Conservation (phyloP, 2,113 vertebrate genomes). For the Rattus rattus region DNA sequence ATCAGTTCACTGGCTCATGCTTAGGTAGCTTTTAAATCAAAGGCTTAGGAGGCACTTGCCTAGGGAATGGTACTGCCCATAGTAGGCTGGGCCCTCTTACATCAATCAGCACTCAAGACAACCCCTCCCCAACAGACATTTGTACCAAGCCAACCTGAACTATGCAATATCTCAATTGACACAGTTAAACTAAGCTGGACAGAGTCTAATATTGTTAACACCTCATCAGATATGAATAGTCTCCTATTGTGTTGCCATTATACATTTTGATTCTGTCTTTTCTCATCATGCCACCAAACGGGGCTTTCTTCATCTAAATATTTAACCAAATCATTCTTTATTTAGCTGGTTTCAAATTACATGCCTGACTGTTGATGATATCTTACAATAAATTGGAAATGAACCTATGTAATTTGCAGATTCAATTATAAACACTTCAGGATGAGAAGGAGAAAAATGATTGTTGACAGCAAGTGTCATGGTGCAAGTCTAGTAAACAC, state of each 20-base stretch:
- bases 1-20: no score
- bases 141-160: no score
- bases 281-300: neutral
- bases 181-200: neutral
- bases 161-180: no score
- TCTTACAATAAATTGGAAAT: neutral
- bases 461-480: neutral
- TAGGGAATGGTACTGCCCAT: neutral
- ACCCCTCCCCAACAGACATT: neutral
- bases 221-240: neutral
- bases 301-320: neutral
- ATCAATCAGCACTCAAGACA: neutral
- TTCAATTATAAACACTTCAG: neutral
- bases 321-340: neutral
- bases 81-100: neutral
- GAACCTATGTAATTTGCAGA: neutral
- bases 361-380: neutral
- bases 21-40: neutral
- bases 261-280: neutral
- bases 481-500: neutral
- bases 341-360: constrained; percentile 14
- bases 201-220: neutral
- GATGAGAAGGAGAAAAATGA: neutral
- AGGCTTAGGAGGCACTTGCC: neutral
- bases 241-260: neutral